Base-by-base conservation (phyloP, 2,113 vertebrate species). In the Erpornis zantholeuca region DNA sequence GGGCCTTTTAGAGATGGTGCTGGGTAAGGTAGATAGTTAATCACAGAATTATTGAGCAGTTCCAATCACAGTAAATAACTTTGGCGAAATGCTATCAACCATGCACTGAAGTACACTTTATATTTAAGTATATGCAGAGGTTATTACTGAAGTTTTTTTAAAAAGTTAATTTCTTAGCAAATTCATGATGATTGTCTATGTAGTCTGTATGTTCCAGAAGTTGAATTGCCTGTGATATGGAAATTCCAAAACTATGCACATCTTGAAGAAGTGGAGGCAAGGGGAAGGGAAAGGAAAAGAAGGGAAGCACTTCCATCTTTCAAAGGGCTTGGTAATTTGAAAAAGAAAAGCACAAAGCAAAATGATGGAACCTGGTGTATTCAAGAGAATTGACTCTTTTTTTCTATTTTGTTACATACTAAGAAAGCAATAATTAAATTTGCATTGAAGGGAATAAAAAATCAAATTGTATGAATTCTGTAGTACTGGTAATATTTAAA, bases 1-100 rank as follows among this genome's bases (percentile, higher is more conserved):
- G 73, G 17, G 8, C 11, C 27, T 63, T 85, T 72, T 70, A 65
- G 65, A 11, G 65, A 11, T 88, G 69, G 78, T 88, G 91, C 50
- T 88, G 82, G 82, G n/a, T 59, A 66, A 95, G 60, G 79, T 38
- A 54, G 19, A 65, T 92, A 82, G 79, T 70, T 93, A 86, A 95
- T 96, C 71, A 85, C 45, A 10, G 38, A 97, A 88, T 15, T 72
- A 86, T 28, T 86, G 71, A 96, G 86, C 56, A 90, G 45, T 73
- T 88, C 54, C 73, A 81, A 63, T 94, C 85, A 85, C 15, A 97
- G 82, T 97, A 94, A 86, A 86, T 76, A 79, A 85, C 36, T 94
- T 71, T 15, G 53, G 79, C 92, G 33, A 95, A 95, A 92, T 90
- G 36, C 45, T 75, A 57, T 83, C 66, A 85, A 27, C 44, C 49